phyloP scores from a whole-genome alignment of 2,797 vertebrate species.

The Dromococcyx pavoninus region DNA sequence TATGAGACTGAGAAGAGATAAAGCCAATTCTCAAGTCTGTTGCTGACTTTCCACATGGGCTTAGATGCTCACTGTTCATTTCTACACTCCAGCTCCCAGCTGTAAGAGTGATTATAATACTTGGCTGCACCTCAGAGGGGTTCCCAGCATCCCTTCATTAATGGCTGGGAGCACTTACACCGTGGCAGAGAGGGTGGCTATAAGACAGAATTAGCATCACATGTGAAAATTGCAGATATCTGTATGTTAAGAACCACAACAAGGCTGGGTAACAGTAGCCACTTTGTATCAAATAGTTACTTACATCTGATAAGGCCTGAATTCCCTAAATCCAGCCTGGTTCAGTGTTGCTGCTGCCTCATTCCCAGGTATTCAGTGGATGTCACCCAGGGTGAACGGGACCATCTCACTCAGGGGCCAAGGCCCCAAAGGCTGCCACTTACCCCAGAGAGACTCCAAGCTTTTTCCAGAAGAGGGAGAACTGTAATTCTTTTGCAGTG shows the following conservation, averaged over 20 bases:
- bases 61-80: not conserved
- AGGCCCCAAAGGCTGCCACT: not conserved
- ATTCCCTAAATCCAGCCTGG: not conserved
- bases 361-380: not conserved
- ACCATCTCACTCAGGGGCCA: accelerated
- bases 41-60: not conserved
- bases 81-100: not conserved
- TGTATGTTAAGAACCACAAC: not conserved
- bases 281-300: not conserved
- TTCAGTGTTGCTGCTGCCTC: not conserved
- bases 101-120: slow-evolving; percentile 17
- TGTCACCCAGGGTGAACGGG: not conserved
- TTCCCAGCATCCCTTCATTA: not conserved
- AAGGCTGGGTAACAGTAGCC: not conserved
- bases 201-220: not conserved
- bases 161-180: not conserved
- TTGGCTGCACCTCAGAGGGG: not conserved
- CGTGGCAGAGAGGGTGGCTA: not conserved
- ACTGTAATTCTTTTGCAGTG: not conserved
- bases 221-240: not conserved
- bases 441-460: not conserved
- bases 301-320: not conserved
- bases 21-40: not conserved
- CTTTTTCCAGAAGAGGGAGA: not conserved
- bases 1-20: not conserved